These are phyloP conservation scores for Philypnodon macrostomus DNA, from an alignment of 2,797 vertebrate genomes.

Conservation along the genomic window DNA sequence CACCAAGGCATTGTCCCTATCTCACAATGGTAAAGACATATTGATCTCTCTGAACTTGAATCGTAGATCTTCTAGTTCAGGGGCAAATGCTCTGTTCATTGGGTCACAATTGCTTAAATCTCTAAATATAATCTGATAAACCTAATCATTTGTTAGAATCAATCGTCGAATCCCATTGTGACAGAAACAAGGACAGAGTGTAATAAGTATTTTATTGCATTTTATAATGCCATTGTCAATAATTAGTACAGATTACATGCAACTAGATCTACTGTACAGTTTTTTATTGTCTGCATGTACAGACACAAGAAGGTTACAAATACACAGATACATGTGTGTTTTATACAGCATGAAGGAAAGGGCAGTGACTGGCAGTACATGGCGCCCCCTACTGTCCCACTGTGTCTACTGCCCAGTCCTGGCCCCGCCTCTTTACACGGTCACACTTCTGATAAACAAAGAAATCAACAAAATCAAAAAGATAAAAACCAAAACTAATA, in stretches of 20 bases:
- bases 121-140: too few relatives aligned
- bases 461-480: conserved; percentile 67
- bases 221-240: conserved; percentile 93
- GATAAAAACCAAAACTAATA: conserved; percentile 69
- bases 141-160: too few relatives aligned
- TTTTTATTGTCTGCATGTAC: conserved; percentile 89
- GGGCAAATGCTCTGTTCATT: too few relatives aligned
- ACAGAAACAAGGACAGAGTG: conserved; percentile 63
- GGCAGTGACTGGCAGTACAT: conserved; percentile 83
- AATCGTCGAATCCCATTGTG: too few relatives aligned
- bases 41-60: too few relatives aligned
- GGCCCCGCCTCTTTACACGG: conserved; percentile 67
- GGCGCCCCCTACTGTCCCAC: conserved; percentile 72
- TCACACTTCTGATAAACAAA: conserved; percentile 77
- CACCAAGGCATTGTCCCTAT: too few relatives aligned
- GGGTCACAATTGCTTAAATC: too few relatives aligned
- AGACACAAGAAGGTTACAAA: conserved; percentile 90
- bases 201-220: conserved; percentile 92
- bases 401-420: conserved; percentile 73
- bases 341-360: conserved; percentile 84
- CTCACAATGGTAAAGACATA: too few relatives aligned
- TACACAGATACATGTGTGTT: conserved; percentile 87
- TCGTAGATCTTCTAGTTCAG: too few relatives aligned
- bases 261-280: conserved; percentile 92
- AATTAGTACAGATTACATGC: conserved; percentile 92